Base-by-base conservation (phyloP, 2,113 vertebrate species). In the Hemibagrus wyckioides region DNA sequence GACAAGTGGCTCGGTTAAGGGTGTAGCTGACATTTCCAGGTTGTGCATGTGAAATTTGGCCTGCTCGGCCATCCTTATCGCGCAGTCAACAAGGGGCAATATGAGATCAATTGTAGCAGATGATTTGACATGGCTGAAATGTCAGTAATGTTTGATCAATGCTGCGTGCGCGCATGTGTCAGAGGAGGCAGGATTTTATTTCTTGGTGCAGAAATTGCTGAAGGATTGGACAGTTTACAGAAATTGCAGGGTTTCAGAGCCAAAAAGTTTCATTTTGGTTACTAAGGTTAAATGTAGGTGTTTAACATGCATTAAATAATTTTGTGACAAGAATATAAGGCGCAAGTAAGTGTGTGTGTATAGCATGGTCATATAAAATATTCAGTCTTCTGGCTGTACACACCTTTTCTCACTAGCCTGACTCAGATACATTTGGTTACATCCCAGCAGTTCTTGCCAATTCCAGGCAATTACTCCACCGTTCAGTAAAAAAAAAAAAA, bases 71-170 rank as follows among this genome's bases (percentile, higher is more conserved):
- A 69, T 63, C 28, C 86, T 25, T 83, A 61, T 23, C 52, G n/a
- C 2, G 28, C 67, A 39, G 54, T 61, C 86, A 83, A 61, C 57
- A 61, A 87, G 41, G 56, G 80, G 52, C 80, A 73, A n/a, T 82
- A 19, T 17, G 86, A 50, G 54, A 82, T 73, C 67, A 87, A 82
- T 82, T 87, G 67, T 59, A 82, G 86, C 86, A 75, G 80, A 87
- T 73, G 86, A 87, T 82, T 75, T 39, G 80, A 82, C 80, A 61
- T 61, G 52, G 36, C 54, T 82, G 80, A 73, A 82, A 82, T 87
- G 86, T 87, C 86, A 87, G 52, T 61, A 82, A 36, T 75, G 67
- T 61, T 80, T 82, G 80, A 82, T 86, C 13, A 65, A 7, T 11
- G 67, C 36, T 56, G 44, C 9, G 44, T 6, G 48, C 28, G 59